Evolutionary conservation across 1,140 invertebrate genomes (phyloP).

Genomic region (Popillia japonica): DNA sequence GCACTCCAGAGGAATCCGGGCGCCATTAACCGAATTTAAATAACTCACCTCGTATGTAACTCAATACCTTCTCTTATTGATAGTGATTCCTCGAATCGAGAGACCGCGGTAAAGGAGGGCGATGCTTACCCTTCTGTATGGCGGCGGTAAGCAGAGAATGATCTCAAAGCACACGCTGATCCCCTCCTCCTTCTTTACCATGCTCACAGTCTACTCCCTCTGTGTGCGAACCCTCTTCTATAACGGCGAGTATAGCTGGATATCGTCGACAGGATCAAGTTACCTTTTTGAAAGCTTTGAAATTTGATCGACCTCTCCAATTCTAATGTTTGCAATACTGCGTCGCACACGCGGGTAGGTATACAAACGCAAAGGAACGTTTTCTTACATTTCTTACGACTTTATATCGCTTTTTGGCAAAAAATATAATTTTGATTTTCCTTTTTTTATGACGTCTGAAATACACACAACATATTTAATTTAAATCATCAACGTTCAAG

Average conservation of each 20-base stretch:
- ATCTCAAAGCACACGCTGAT: not conserved
- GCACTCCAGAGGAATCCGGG: slow-evolving; percentile 3
- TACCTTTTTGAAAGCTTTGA: slow-evolving; percentile 11
- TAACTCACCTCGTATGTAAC: slow-evolving; percentile 6
- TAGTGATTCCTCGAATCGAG: not conserved
- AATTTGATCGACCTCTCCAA: not conserved
- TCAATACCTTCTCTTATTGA: slow-evolving; percentile 11
- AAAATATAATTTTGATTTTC: too few relatives aligned
- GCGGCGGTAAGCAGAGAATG: not conserved
- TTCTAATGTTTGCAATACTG: not conserved
- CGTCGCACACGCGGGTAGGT: not conserved
- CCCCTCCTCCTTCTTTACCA: not conserved
- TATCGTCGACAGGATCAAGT: not conserved
- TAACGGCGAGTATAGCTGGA: not conserved
- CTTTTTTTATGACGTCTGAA: too few relatives aligned
- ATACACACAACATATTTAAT: too few relatives aligned
- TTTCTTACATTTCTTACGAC: not conserved
- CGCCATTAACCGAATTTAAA: slow-evolving; percentile 10
- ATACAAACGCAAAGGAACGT: not conserved
- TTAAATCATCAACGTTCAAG: too few relatives aligned
- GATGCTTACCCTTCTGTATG: not conserved
- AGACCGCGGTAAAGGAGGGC: not conserved
- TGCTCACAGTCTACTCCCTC: not conserved
- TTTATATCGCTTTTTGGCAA: not conserved
- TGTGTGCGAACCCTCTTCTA: not conserved